These are phyloP conservation scores for Leucopternis melanops DNA, from an alignment of 2,113 vertebrate genomes.

Conservation along the genomic window DNA sequence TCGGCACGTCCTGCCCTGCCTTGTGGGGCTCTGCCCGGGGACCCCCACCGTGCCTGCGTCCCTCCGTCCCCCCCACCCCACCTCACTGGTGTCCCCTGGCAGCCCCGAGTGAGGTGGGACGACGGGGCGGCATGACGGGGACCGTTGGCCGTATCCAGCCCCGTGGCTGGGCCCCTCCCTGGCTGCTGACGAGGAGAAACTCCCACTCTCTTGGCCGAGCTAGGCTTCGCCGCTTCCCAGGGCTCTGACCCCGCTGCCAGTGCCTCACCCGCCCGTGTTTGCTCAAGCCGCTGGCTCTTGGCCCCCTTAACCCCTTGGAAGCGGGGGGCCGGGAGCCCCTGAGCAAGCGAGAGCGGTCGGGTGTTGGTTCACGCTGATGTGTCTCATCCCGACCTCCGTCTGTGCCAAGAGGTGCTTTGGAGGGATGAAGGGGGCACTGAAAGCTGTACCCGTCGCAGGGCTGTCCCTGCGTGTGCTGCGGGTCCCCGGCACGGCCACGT, in stretches of 20 bases:
- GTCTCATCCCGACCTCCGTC: not conserved
- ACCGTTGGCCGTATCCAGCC: not conserved
- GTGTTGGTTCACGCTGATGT: not conserved
- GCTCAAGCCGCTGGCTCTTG: not conserved
- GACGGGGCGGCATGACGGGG: rapidly evolving
- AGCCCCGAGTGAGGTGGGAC: not conserved
- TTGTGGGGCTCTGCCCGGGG: not conserved
- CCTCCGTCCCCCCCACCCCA: not conserved
- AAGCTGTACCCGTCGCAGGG: rapidly evolving
- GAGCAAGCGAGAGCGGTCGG: not conserved
- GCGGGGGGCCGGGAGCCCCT: not conserved
- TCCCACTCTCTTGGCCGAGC: not conserved
- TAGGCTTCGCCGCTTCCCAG: not conserved
- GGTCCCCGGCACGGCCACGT: rapidly evolving
- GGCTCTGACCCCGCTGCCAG: not conserved
- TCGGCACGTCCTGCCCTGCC: rapidly evolving
- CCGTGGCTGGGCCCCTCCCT: not conserved
- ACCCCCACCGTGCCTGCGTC: not conserved
- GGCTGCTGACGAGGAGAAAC: not conserved
- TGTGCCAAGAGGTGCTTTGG: not conserved
- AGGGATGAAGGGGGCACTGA: not conserved
- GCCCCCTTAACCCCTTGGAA: not conserved
- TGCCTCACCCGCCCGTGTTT: not conserved
- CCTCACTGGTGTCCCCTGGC: not conserved
- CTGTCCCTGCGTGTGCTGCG: rapidly evolving